phyloP scores from a whole-genome alignment of 2,888 invertebrate genomes.

The Quadroppia sp. region DNA sequence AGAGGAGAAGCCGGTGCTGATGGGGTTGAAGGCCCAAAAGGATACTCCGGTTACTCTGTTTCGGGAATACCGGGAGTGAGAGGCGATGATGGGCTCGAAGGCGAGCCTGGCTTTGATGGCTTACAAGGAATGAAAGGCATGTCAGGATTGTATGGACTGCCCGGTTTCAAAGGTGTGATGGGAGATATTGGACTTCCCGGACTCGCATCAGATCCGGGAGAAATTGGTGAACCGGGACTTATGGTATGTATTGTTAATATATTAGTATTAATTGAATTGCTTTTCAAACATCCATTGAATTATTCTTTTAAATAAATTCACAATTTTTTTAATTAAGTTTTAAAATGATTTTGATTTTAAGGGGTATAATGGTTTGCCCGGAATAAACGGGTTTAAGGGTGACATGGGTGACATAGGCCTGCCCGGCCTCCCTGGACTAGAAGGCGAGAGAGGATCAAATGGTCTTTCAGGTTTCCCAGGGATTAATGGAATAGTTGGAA shows the following conservation, averaged over 20 bases:
- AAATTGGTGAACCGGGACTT: background rate
- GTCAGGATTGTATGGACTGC: conserved; percentile 44
- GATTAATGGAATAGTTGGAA: conserved; percentile 53
- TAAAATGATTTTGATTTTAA: background rate
- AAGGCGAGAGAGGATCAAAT: conserved; percentile 43
- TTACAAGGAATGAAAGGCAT: conserved; percentile 55
- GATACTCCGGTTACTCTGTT: background rate
- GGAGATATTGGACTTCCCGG: conserved; percentile 2
- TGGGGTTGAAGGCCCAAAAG: background rate
- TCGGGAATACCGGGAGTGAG: conserved; percentile 43
- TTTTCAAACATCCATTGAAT: too few relatives aligned
- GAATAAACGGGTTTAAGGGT: conserved; percentile 6
- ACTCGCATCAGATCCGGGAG: background rate
- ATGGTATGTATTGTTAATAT: background rate
- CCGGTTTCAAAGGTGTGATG: conserved; percentile 56
- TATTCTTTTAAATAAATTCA: too few relatives aligned
- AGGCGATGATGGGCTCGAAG: conserved; percentile 22
- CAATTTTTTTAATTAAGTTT: background rate
- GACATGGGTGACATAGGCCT: conserved; percentile 21
- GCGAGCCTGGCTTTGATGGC: background rate
- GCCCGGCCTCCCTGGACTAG: background rate
- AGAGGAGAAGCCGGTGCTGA: conserved; percentile 37
- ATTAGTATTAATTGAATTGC: too few relatives aligned
- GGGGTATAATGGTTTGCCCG: conserved; percentile 25
- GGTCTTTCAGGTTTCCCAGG: conserved; percentile 48